Percentiles rank a stretch among this genome's conserved stretches.
phyloP scores from a whole-genome alignment of 2,113 vertebrate species.

The Crotophaga sulcirostris region DNA sequence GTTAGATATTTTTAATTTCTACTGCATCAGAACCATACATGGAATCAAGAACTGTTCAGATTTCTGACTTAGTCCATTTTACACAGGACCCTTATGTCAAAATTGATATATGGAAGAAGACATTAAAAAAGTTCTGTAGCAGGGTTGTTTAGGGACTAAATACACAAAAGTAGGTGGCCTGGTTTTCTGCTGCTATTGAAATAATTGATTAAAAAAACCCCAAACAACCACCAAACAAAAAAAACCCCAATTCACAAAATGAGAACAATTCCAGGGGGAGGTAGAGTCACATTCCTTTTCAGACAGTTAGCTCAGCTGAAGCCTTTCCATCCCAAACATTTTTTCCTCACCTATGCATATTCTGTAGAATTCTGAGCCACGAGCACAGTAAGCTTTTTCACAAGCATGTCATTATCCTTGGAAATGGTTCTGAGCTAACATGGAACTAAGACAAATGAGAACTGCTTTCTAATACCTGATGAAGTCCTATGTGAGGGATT shows the following conservation, averaged over 20 bases:
- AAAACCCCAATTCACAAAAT: background rate
- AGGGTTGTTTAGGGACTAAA: background rate
- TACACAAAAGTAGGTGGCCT: background rate
- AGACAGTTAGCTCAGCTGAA: background rate
- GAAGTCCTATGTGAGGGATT: background rate
- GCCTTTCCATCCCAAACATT: background rate
- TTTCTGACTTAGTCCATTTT: background rate
- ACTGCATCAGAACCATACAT: background rate
- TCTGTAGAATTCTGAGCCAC: background rate
- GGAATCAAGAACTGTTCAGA: background rate
- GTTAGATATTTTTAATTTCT: background rate
- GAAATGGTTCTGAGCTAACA: background rate
- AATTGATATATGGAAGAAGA: background rate
- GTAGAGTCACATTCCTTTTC: background rate
- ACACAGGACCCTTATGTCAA: background rate
- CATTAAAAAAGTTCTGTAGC: background rate
- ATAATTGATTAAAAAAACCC: background rate
- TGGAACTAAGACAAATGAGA: background rate
- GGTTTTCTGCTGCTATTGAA: background rate
- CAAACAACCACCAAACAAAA: background rate
- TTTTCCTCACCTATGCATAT: background rate
- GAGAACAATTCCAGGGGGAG: background rate
- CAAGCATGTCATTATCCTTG: background rate
- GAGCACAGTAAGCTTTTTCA: background rate
- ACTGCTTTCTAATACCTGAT: background rate